Percentiles rank a stretch among this genome's conserved stretches.
phyloP scores from a whole-genome alignment of 1,140 invertebrate species.

The Calephelis nemesis region DNA sequence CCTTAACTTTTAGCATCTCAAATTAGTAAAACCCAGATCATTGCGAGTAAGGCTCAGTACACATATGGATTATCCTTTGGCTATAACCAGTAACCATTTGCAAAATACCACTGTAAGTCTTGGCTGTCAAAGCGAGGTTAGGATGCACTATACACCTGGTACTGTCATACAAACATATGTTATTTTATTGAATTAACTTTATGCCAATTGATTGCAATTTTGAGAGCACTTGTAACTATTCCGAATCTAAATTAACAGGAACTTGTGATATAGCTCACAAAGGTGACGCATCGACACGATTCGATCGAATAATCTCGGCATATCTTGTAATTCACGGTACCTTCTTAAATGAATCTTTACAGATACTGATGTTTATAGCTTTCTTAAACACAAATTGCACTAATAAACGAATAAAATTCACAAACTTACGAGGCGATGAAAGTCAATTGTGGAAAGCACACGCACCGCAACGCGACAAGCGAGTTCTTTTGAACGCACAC shows the following conservation, averaged over 20 bases:
- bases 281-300: slow-evolving; percentile 78
- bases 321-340: slow-evolving; percentile 28
- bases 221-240: slow-evolving; percentile 27
- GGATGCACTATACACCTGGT: slow-evolving; percentile 37
- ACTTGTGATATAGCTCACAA: slow-evolving; percentile 76
- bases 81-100: slow-evolving; percentile 8
- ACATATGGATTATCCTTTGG: neutral
- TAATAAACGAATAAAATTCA: slow-evolving; percentile 56
- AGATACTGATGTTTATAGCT: slow-evolving; percentile 16
- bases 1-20: neutral
- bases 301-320: slow-evolving; percentile 66
- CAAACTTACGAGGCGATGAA: slow-evolving; percentile 77
- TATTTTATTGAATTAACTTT: slow-evolving; percentile 9
- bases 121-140: slow-evolving; percentile 41
- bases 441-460: slow-evolving; percentile 74
- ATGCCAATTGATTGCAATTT: neutral
- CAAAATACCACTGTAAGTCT: slow-evolving; percentile 22
- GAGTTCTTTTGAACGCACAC: slow-evolving; percentile 61
- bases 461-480: slow-evolving; percentile 74
- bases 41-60: neutral
- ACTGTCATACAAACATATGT: slow-evolving; percentile 17
- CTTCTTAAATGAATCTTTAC: neutral
- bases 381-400: slow-evolving; percentile 52
- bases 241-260: slow-evolving; percentile 57
- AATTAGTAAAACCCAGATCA: neutral